These are phyloP conservation scores for Dione juno DNA, from an alignment of 2,888 invertebrate genomes.

Conservation along the genomic window DNA sequence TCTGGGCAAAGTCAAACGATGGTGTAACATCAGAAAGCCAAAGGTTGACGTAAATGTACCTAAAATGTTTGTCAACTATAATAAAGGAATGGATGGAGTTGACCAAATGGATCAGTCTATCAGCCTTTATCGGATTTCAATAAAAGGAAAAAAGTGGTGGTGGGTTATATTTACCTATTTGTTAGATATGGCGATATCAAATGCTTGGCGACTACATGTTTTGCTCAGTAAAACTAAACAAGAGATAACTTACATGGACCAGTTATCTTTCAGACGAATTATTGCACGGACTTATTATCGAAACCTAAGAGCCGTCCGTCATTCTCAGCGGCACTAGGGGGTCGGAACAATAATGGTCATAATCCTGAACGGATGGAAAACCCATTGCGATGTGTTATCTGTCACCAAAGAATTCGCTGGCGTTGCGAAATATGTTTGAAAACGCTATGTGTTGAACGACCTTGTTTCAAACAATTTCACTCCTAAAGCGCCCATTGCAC, in stretches of 20 bases:
- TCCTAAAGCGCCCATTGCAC: conserved; percentile 43
- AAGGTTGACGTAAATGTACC: conserved; percentile 48
- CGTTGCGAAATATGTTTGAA: conserved; percentile 44
- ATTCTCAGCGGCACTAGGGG: conserved; percentile 43
- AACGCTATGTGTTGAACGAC: conserved; percentile 46
- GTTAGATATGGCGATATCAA: conserved; percentile 47
- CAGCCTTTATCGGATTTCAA: conserved; percentile 6
- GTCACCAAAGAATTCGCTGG: conserved; percentile 42
- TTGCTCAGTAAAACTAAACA: conserved; percentile 40
- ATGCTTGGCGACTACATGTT: conserved; percentile 49
- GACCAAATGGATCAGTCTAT: conserved; percentile 47
- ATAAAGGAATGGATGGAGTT: conserved; percentile 49
- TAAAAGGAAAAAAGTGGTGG: conserved; percentile 46
- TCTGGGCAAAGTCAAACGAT: conserved; percentile 48
- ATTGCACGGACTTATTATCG: conserved; percentile 43
- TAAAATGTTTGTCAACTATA: conserved; percentile 46
- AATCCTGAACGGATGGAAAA: conserved; percentile 44
- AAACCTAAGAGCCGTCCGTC: conserved; percentile 43
- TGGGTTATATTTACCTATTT: conserved; percentile 50
- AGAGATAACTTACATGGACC: conserved; percentile 40
- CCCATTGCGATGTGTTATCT: conserved; percentile 42
- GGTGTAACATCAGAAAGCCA: conserved; percentile 41
- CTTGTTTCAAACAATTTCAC: conserved; percentile 47
- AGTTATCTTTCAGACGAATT: conserved; percentile 33
- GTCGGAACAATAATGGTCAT: conserved; percentile 32